Percentiles rank a stretch among this genome's conserved stretches.
These are phyloP conservation scores for Odontothrips loti DNA, from an alignment of 2,888 invertebrate genomes.

Conservation along the genomic window DNA sequence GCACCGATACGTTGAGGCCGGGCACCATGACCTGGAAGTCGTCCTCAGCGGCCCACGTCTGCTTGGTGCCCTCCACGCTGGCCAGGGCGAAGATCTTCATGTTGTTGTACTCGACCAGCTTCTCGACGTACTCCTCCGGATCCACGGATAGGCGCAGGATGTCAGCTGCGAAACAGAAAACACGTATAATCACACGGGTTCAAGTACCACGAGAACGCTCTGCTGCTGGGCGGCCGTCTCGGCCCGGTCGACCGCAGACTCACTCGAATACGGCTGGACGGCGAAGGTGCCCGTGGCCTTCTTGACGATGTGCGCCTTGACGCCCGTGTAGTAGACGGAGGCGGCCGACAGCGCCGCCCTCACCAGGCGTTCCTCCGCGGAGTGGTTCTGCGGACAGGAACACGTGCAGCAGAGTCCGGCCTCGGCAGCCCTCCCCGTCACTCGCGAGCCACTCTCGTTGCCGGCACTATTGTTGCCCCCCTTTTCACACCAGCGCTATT, in stretches of 20 bases:
- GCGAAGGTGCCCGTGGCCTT: constrained; percentile 62
- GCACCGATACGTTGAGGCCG: constrained; percentile 62
- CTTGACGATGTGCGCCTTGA: constrained; percentile 65
- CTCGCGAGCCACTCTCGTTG: background rate
- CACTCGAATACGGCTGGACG: constrained; percentile 61
- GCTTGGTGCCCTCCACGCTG: constrained; percentile 73
- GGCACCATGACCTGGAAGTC: constrained; percentile 76
- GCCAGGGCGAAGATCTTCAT: constrained; percentile 75
- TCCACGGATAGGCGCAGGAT: constrained; percentile 54
- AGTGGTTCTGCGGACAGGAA: constrained; percentile 43
- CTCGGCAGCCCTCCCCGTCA: background rate
- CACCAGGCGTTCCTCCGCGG: constrained; percentile 53
- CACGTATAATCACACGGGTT: constrained; percentile 28
- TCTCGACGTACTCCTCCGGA: constrained; percentile 69
- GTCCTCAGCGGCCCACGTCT: constrained; percentile 78
- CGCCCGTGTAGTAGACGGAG: constrained; percentile 74
- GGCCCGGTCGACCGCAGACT: too few species aligned
- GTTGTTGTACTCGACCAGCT: constrained; percentile 73
- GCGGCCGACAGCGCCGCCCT: constrained; percentile 62
- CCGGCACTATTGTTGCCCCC: background rate
- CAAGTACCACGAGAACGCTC: background rate
- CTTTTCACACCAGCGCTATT: too few species aligned
- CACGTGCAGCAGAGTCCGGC: background rate
- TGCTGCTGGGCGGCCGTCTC: constrained; percentile 32
- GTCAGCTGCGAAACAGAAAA: constrained; percentile 50